A percentile compares a stretch with the other conserved stretches of the same genome.
These are phyloP conservation scores for Volucella inanis DNA, from an alignment of 2,888 invertebrate species.

Conservation along the genomic window DNA sequence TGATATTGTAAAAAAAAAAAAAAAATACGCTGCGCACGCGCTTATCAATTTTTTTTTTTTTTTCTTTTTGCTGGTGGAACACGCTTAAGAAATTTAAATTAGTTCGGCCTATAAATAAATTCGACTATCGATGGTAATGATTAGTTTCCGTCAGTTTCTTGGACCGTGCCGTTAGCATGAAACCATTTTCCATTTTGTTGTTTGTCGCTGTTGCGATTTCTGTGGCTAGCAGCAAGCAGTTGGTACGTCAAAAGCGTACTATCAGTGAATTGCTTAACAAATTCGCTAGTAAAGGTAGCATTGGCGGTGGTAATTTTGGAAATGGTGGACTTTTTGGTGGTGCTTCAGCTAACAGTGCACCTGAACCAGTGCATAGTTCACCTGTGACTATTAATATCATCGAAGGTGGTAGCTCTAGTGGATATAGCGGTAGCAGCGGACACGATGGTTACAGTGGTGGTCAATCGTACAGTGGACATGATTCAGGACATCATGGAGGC, in stretches of 20 bases:
- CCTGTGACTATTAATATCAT: constrained; percentile 43
- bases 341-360: constrained; percentile 5
- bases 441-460: background rate
- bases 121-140: constrained; percentile 60
- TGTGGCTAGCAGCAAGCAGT: constrained; percentile 36
- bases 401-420: constrained; percentile 38
- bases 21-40: constrained; percentile 45
- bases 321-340: constrained; percentile 35
- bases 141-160: constrained; percentile 78
- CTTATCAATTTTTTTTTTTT: background rate
- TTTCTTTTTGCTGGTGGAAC: background rate
- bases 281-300: constrained; percentile 22
- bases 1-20: constrained; percentile 29
- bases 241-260: constrained; percentile 47
- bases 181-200: constrained; percentile 42
- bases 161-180: constrained; percentile 57
- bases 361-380: background rate
- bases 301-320: constrained; percentile 2
- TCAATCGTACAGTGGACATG: constrained; percentile 8
- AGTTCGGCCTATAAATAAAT: constrained; percentile 78
- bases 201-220: constrained; percentile 47
- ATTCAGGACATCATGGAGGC: constrained; percentile 15
- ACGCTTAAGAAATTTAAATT: constrained; percentile 19
- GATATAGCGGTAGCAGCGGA: constrained; percentile 17
- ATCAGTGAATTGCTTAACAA: constrained; percentile 38